Base-by-base conservation (phyloP, 2,888 invertebrate genomes). In the Aphodius sticticus region DNA sequence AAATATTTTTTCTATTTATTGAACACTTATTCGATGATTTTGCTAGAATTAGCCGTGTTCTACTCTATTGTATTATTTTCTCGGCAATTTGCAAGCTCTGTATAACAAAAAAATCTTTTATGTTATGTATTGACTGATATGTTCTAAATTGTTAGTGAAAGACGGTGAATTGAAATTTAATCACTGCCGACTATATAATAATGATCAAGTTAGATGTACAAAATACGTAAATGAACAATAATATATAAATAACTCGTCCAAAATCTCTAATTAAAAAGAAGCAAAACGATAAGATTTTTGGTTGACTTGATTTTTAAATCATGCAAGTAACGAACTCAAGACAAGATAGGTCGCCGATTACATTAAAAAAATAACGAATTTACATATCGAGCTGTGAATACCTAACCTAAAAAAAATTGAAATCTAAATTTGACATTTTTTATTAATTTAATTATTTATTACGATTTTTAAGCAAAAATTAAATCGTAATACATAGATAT, bases 371-470 rank as follows among this genome's bases (percentile, higher is more conserved):
- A 84, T 84, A 87, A 85, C 88, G 88, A 88, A 88, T 88, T 88
- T 87, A 88, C 87, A 88, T 88, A 88, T 88, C 87, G 88, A 85
- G 88, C 88, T 88, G 88, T 88, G 88, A 88, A 86, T 9, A 53
- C 53, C 53, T 53, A 53, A 53, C 53, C 53, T 53, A 53, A 53
- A 12, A 9, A 53, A 53, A 53, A 38, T 38, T 53, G 53, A 53
- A 53, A 53, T 7, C 12, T 53, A 1, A 53, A 53, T 53, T 53
- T 53, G 53, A 12, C 9, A 9, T 53, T 53, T 53, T 53, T 53
- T 1, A 53, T 53, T 12, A 53, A 53, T 53, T 53, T 53, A 53
- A 12, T 53, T 53, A 53, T 26, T 26, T 26, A 26, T 26, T 26
- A 26, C 26, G 26, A 26, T 26, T 26, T 26, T 26, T 26, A 26